phyloP scores from a whole-genome alignment of 2,888 invertebrate species.

The Brachyopa scutellaris region DNA sequence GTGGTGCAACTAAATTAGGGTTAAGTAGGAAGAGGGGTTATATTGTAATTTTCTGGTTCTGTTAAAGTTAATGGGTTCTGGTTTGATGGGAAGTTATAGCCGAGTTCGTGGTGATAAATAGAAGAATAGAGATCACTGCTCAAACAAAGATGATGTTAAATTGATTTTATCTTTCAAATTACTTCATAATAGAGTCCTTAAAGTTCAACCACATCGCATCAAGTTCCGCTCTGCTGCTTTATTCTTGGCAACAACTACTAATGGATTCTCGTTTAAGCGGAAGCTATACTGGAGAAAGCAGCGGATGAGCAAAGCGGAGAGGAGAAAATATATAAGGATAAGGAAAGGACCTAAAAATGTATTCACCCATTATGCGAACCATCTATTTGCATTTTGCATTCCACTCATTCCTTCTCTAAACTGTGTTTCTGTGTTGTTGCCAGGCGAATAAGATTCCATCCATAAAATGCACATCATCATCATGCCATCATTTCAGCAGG shows the following conservation, averaged over 20 bases:
- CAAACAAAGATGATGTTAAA: background rate
- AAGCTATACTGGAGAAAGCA: background rate
- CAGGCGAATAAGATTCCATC: constrained; percentile 58
- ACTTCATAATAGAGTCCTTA: constrained; percentile 32
- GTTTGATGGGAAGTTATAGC: background rate
- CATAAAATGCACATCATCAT: constrained; percentile 65
- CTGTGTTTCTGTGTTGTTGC: constrained; percentile 29
- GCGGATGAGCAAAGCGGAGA: background rate
- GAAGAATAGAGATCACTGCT: background rate
- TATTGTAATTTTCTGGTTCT: too few relatives aligned
- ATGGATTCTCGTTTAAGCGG: constrained; percentile 30
- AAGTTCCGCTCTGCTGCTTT: constrained; percentile 16
- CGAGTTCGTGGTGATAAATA: too few relatives aligned
- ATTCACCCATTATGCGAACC: constrained; percentile 55
- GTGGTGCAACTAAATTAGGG: constrained; percentile 6
- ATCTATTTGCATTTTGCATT: constrained; percentile 42
- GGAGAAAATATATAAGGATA: background rate
- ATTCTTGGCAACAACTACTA: constrained; percentile 28
- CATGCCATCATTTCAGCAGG: constrained; percentile 17
- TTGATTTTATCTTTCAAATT: constrained; percentile 3
- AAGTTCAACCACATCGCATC: constrained; percentile 62
- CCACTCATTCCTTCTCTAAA: background rate
- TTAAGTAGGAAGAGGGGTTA: background rate
- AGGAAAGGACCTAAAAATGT: constrained; percentile 49
- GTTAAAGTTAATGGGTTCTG: background rate